Evolutionary conservation across 2,888 invertebrate genomes (phyloP).

Genomic region (Xestia rhomboidea): DNA sequence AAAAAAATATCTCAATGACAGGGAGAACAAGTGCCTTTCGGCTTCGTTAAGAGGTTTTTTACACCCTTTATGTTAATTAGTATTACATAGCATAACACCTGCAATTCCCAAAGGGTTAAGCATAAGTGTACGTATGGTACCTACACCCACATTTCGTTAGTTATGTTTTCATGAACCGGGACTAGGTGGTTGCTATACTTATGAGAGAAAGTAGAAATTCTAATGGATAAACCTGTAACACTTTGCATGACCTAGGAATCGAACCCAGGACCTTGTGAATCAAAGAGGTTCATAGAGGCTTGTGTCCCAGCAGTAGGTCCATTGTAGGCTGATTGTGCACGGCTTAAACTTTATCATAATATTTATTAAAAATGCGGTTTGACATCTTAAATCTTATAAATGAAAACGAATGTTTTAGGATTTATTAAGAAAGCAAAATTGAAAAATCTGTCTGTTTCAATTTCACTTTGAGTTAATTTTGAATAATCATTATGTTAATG

Average conservation of each 20-base stretch:
- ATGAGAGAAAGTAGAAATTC: background rate
- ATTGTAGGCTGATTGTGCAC: background rate
- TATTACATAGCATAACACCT: background rate
- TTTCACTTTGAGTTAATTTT: conserved; percentile 9
- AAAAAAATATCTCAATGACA: too few relatives aligned
- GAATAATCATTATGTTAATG: background rate
- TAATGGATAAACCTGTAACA: background rate
- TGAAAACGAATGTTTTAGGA: background rate
- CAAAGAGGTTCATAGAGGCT: background rate
- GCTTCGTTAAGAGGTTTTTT: too few relatives aligned
- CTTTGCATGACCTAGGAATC: background rate
- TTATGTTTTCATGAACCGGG: background rate
- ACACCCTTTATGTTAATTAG: too few relatives aligned
- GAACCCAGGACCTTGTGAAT: background rate
- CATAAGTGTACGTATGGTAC: background rate
- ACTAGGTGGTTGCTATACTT: background rate
- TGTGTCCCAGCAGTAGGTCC: background rate
- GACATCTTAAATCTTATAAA: background rate
- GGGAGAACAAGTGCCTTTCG: too few relatives aligned
- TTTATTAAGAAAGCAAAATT: background rate
- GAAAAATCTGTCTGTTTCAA: conserved; percentile 2
- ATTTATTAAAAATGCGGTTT: background rate
- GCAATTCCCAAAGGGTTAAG: background rate
- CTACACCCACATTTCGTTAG: background rate
- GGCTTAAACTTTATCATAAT: background rate